Conservation (phyloP, 2,888 invertebrate species). For the Ceraclea dissimilis region DNA sequence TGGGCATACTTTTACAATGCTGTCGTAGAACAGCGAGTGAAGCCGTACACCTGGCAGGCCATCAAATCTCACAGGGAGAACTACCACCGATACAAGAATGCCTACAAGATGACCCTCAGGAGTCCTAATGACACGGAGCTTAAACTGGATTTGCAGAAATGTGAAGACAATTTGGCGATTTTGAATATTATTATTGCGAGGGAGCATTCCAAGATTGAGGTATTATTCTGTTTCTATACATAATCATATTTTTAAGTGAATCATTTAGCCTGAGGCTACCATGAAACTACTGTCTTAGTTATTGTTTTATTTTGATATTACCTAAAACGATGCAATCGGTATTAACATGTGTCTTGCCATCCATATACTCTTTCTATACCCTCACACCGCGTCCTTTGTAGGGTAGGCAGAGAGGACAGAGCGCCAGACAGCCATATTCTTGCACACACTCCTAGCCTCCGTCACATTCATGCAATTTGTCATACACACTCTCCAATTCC, state of each 20-base stretch:
- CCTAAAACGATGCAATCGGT: not conserved
- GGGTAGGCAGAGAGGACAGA: too few species aligned
- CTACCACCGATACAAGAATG: constrained; percentile 60
- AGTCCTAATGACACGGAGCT: constrained; percentile 68
- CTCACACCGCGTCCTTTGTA: too few species aligned
- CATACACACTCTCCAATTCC: too few species aligned
- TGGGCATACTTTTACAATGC: constrained; percentile 70
- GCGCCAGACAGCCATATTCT: too few species aligned
- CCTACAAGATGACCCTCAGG: constrained; percentile 62
- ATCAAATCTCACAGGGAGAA: constrained; percentile 60
- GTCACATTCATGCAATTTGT: too few species aligned
- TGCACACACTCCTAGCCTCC: too few species aligned
- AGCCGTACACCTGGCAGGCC: constrained; percentile 67
- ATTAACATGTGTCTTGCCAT: too few species aligned
- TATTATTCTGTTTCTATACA: too few species aligned
- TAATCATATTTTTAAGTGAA: not conserved
- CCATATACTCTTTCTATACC: too few species aligned
- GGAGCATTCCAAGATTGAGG: constrained; percentile 72
- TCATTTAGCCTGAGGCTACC: not conserved
- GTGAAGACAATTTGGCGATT: constrained; percentile 67
- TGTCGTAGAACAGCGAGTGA: constrained; percentile 61
- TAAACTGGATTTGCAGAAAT: constrained; percentile 63
- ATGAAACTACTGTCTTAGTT: not conserved
- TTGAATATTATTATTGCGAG: constrained; percentile 70
- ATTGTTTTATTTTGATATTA: not conserved